These are phyloP conservation scores for Steinernema feltiae DNA, from an alignment of 1,140 invertebrate species.

Conservation along the genomic window DNA sequence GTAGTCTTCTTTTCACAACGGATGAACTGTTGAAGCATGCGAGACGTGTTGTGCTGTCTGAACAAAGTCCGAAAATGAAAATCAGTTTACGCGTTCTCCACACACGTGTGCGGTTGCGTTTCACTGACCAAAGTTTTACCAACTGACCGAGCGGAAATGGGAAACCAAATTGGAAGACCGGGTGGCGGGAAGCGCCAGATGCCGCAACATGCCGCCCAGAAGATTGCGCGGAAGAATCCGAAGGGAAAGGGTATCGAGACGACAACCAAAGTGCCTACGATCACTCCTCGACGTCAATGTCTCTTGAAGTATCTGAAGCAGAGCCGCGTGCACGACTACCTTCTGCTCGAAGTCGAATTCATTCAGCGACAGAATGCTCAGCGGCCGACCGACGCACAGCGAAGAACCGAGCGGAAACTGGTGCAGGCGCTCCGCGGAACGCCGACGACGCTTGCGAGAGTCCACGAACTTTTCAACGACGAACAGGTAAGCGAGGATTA, in stretches of 20 bases:
- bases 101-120: not conserved
- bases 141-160: not conserved
- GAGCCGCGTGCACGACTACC: slow-evolving; percentile 44
- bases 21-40: no score
- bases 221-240: slow-evolving; percentile 35
- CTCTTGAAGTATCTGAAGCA: slow-evolving; percentile 42
- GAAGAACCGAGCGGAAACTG: slow-evolving; percentile 27
- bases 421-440: slow-evolving; percentile 43
- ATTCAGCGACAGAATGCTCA: slow-evolving; percentile 27
- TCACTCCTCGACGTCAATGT: slow-evolving; percentile 38
- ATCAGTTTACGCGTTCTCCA: no score
- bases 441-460: slow-evolving; percentile 40
- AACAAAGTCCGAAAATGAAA: no score
- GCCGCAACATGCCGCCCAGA: slow-evolving; percentile 40
- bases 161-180: not conserved
- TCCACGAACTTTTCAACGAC: slow-evolving; percentile 48
- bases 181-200: slow-evolving; percentile 25
- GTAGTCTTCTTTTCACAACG: no score
- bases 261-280: slow-evolving; percentile 36
- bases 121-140: not conserved
- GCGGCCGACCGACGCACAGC: slow-evolving; percentile 19
- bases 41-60: no score
- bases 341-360: slow-evolving; percentile 41
- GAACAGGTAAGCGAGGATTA: slow-evolving; percentile 31
- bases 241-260: slow-evolving; percentile 32